These are phyloP conservation scores for Enteromius afrohamiltoni DNA, from an alignment of 2,797 vertebrate genomes.

Conservation along the genomic window DNA sequence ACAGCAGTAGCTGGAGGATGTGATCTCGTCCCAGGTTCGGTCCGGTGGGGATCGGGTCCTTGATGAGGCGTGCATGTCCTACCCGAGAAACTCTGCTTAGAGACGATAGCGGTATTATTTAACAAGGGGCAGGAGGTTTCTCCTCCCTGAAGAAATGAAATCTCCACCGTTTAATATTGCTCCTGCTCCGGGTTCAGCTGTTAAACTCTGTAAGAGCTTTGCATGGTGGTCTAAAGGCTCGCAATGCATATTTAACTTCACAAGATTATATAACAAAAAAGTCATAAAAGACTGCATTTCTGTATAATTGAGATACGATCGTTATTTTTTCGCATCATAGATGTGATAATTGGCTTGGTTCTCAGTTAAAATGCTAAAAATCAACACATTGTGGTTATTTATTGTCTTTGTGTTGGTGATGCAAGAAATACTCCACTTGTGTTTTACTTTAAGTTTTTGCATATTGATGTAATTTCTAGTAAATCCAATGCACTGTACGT, in stretches of 20 bases:
- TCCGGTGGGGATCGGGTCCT: conserved; percentile 26
- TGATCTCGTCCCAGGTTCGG: conserved; percentile 29
- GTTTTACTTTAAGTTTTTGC: not conserved
- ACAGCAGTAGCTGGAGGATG: conserved; percentile 37
- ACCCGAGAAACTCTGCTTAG: conserved; percentile 16
- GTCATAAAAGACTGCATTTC: not conserved
- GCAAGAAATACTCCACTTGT: not conserved
- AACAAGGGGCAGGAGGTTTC: conserved; percentile 15
- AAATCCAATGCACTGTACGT: not conserved
- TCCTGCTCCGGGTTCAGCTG: not conserved
- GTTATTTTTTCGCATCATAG: not conserved
- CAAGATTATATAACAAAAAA: not conserved
- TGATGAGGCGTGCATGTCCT: conserved; percentile 27
- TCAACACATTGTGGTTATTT: not conserved
- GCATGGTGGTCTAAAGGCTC: not conserved
- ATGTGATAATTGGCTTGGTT: not conserved
- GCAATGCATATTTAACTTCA: not conserved
- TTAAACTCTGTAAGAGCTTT: conserved; percentile 1
- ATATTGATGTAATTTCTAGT: not conserved
- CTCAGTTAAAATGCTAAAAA: not conserved
- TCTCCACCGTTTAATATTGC: conserved; percentile 29
- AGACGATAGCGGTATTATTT: conserved; percentile 23
- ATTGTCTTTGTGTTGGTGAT: not conserved
- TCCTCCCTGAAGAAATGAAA: conserved; percentile 25
- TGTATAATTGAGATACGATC: not conserved